Conservation (phyloP, 2,797 vertebrate genomes). For the Streptopelia turtur region DNA sequence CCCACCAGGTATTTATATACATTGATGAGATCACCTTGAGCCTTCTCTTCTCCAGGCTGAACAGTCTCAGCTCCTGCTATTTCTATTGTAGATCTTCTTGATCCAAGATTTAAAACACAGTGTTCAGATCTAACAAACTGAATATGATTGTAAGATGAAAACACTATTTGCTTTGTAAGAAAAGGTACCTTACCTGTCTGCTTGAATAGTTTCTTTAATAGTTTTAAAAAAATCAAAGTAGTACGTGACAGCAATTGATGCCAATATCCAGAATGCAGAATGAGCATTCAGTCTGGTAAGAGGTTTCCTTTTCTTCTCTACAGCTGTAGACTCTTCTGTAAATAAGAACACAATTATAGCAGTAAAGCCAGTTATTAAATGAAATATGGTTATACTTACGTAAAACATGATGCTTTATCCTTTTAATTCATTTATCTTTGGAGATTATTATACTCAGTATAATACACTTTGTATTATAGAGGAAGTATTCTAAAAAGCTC, state of each 20-base stretch:
- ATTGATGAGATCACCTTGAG: neutral
- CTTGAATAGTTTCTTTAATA: constrained; percentile 83
- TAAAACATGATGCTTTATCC: neutral
- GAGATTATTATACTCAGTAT: neutral
- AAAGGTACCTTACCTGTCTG: constrained; percentile 83
- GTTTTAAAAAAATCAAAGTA: constrained; percentile 90
- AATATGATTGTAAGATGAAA: neutral
- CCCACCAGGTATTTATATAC: neutral
- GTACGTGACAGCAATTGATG: constrained; percentile 88
- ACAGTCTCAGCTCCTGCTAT: neutral
- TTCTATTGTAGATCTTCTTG: neutral
- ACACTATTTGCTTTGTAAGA: neutral
- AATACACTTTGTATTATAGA: neutral
- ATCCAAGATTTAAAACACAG: neutral
- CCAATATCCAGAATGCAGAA: constrained; percentile 93
- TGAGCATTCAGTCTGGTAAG: constrained; percentile 90
- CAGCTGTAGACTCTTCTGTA: constrained; percentile 75
- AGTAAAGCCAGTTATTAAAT: neutral
- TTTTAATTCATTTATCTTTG: constrained; percentile 30
- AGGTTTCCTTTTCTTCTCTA: constrained; percentile 82
- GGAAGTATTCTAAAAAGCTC: neutral
- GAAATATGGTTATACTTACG: neutral
- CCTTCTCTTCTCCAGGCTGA: neutral
- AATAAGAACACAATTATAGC: constrained; percentile 63
- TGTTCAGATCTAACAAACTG: neutral